These are phyloP conservation scores for Melanotaenia nigrans DNA, from an alignment of 2,797 vertebrate species.

Conservation along the genomic window DNA sequence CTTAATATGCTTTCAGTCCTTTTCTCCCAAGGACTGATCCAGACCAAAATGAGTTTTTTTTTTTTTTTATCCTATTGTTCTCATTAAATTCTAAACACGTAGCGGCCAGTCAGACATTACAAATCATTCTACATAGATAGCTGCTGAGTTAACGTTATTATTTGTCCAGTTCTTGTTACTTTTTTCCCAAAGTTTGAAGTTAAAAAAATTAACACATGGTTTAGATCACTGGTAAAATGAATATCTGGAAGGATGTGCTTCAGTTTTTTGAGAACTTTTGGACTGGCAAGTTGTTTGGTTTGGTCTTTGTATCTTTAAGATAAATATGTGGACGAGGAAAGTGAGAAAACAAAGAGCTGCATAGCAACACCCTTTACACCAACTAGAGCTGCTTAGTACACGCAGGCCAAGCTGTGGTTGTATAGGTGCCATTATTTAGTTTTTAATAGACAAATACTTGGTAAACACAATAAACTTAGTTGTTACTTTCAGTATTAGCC, in stretches of 20 bases:
- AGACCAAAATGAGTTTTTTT: conserved; percentile 1
- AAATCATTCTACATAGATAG: conserved; percentile 10
- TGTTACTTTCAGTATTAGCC: background rate
- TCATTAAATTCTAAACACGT: conserved; percentile 23
- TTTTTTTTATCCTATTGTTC: conserved; percentile 11
- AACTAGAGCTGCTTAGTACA: background rate
- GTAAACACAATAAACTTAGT: background rate
- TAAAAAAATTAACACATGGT: conserved; percentile 4
- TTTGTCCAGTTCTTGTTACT: background rate
- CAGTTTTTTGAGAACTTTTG: background rate
- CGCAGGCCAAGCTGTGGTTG: background rate
- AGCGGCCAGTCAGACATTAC: conserved; percentile 27
- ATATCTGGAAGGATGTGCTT: background rate
- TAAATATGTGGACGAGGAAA: background rate
- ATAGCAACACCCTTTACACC: background rate
- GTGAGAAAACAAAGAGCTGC: background rate
- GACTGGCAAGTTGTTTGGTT: background rate
- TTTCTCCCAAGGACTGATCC: conserved; percentile 19
- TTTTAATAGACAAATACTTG: background rate
- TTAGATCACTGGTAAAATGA: background rate
- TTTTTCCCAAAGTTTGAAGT: background rate
- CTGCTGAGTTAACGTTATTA: conserved; percentile 11
- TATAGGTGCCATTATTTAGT: background rate
- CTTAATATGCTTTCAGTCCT: conserved; percentile 25
- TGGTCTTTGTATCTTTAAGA: background rate